Percentiles rank a stretch among this genome's conserved stretches.
Conservation (phyloP, 2,113 vertebrate species). For the Leptobrachium ailaonicum region DNA sequence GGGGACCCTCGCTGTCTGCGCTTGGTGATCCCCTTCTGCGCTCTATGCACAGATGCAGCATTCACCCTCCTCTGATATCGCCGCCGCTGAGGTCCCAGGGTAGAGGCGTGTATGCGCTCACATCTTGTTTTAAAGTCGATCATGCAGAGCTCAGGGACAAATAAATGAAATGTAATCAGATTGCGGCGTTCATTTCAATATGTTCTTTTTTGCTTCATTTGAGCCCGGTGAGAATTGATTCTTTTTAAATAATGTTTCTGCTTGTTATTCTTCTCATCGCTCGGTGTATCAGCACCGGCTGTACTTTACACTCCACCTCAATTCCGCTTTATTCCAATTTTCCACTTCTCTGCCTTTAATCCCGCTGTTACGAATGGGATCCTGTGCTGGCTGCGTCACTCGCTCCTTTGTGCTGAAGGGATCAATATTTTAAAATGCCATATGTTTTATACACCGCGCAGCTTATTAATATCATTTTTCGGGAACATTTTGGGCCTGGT, state of each 20-base stretch:
- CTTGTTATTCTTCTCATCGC: slow-evolving; percentile 61
- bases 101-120: too few relatives aligned
- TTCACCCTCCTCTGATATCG: too few relatives aligned
- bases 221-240: slow-evolving; percentile 40
- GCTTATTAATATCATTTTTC: slow-evolving; percentile 36
- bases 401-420: slow-evolving; percentile 63
- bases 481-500: not conserved
- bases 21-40: too few relatives aligned
- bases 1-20: too few relatives aligned
- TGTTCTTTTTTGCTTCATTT: slow-evolving; percentile 45
- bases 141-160: slow-evolving; percentile 7
- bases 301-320: slow-evolving; percentile 67
- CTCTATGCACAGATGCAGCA: too few relatives aligned
- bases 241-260: slow-evolving; percentile 54
- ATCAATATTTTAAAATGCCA: slow-evolving; percentile 74
- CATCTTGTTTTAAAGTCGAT: slow-evolving; percentile 2
- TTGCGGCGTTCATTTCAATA: slow-evolving; percentile 47
- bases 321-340: slow-evolving; percentile 74
- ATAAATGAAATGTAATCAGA: slow-evolving; percentile 47
- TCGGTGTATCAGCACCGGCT: slow-evolving; percentile 58
- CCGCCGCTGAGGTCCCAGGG: too few relatives aligned
- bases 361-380: slow-evolving; percentile 69
- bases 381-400: slow-evolving; percentile 67
- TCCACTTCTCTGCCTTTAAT: slow-evolving; percentile 74
- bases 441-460: slow-evolving; percentile 69